Conservation (phyloP, 1,140 invertebrate species). For the Aphaenogaster ashmeadi region DNA sequence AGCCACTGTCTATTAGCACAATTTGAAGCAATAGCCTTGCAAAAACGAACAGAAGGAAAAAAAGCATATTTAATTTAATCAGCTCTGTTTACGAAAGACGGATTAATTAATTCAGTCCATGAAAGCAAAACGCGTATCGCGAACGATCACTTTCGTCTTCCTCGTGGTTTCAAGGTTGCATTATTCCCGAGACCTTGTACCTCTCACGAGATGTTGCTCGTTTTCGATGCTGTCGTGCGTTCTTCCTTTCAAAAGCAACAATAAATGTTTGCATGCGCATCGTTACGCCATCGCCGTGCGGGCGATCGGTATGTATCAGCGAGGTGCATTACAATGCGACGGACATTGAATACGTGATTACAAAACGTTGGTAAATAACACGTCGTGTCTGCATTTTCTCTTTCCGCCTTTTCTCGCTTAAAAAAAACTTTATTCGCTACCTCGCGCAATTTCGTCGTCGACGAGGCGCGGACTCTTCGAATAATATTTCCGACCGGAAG, state of each 20-base stretch:
- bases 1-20: not conserved
- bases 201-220: not conserved
- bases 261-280: conserved; percentile 40
- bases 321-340: conserved; percentile 28
- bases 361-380: conserved; percentile 19
- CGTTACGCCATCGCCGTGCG: conserved; percentile 48
- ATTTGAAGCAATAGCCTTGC: not conserved
- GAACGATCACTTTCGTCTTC: conserved; percentile 39
- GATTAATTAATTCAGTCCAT: conserved; percentile 11
- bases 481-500: conserved; percentile 79
- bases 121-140: not conserved
- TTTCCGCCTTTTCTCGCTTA: conserved; percentile 21
- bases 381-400: conserved; percentile 13
- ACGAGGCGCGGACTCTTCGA: conserved; percentile 23
- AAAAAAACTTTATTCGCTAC: not conserved
- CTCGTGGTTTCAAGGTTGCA: conserved; percentile 18
- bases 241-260: conserved; percentile 36
- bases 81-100: not conserved
- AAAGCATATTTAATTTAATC: not conserved
- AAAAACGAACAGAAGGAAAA: not conserved
- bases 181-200: conserved; percentile 35
- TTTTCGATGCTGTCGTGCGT: conserved; percentile 14
- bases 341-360: not conserved
- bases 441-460: not conserved
- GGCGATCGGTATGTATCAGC: conserved; percentile 47